These are phyloP conservation scores for Diplosoma virens DNA, from an alignment of 23 tunicate genomes.

Conservation along the genomic window DNA sequence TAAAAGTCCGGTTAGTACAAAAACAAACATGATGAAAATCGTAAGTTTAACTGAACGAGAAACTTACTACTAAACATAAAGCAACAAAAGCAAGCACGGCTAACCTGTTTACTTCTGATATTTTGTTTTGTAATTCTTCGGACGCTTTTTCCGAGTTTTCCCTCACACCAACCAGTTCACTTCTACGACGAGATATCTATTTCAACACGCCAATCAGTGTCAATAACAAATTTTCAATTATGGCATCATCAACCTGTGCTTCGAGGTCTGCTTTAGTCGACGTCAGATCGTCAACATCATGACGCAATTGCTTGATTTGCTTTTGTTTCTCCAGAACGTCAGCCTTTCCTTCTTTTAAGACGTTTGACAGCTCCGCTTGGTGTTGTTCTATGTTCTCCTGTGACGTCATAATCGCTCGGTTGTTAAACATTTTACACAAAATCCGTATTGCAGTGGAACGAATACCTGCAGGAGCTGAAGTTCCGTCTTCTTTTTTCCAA, in stretches of 20 bases:
- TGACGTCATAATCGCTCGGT: conserved; percentile 16
- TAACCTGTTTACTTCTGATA: conserved; percentile 80
- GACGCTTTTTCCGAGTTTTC: conserved; percentile 61
- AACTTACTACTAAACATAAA: too few species aligned
- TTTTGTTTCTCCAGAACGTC: conserved; percentile 95
- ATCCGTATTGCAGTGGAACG: too few species aligned
- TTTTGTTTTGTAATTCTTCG: conserved; percentile 75
- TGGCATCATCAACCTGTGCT: conserved; percentile 41
- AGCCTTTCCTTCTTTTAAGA: conserved; percentile 75
- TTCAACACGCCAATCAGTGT: not conserved
- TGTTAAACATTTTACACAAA: too few species aligned
- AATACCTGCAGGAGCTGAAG: conserved; percentile 82
- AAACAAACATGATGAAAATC: too few species aligned
- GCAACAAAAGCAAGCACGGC: too few species aligned
- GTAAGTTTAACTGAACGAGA: too few species aligned
- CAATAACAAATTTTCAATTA: not conserved
- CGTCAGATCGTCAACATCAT: conserved; percentile 67
- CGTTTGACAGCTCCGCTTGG: conserved; percentile 78
- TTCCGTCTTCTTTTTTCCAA: conserved; percentile 89
- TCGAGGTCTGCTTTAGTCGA: conserved; percentile 68
- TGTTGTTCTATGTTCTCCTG: conserved; percentile 94
- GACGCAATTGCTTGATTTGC: conserved; percentile 77
- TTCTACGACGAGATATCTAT: conserved; percentile 60
- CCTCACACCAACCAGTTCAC: conserved; percentile 44
- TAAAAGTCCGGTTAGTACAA: too few species aligned